Evolutionary conservation across 2,113 vertebrate genomes (phyloP).

Genomic region (Podiceps cristatus): DNA sequence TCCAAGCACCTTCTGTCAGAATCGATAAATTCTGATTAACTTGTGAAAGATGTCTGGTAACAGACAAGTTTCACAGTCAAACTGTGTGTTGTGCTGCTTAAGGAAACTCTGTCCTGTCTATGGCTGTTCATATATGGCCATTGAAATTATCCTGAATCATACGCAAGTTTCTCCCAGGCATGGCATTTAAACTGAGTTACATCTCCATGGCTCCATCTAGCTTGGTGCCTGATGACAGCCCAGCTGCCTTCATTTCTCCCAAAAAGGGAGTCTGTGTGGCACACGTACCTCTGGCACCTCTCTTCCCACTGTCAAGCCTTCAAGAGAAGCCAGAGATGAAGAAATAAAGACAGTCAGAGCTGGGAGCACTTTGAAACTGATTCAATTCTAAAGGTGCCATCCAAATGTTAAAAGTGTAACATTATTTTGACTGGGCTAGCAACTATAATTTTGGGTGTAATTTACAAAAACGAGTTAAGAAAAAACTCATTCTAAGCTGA

Average conservation of each 20-base stretch:
- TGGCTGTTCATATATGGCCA: background rate
- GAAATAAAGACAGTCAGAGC: background rate
- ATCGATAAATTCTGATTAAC: background rate
- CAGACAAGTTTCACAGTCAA: background rate
- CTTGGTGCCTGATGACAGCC: rapidly evolving
- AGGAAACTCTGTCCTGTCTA: background rate
- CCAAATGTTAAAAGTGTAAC: background rate
- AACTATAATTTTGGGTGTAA: background rate
- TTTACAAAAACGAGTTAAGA: background rate
- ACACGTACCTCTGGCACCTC: background rate
- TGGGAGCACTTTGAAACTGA: background rate
- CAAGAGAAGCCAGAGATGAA: background rate
- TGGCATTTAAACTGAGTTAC: rapidly evolving
- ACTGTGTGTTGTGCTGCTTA: background rate
- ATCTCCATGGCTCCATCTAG: background rate
- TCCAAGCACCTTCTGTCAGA: background rate
- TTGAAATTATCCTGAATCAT: background rate
- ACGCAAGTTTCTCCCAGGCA: background rate
- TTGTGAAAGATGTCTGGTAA: background rate
- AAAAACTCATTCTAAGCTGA: background rate
- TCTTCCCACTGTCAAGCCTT: background rate
- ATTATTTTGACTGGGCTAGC: background rate
- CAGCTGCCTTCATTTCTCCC: background rate
- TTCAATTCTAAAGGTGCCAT: background rate
- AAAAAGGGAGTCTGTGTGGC: background rate